phyloP scores from a whole-genome alignment of 2,113 vertebrate species.

The Passer domesticus region DNA sequence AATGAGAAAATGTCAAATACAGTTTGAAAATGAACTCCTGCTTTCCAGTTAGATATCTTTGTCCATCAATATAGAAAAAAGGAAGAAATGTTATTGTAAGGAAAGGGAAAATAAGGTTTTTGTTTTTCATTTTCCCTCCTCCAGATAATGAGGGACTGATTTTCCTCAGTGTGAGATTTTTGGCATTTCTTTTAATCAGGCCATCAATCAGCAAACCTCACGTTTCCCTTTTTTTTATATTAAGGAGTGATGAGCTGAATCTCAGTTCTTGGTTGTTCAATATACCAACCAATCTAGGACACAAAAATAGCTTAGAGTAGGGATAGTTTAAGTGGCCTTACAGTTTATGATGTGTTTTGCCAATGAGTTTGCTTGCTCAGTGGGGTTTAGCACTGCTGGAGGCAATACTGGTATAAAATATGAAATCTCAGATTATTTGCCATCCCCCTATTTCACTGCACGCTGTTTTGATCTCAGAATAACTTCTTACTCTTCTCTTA shows the following conservation, averaged over 20 bases:
- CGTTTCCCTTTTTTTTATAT: not conserved
- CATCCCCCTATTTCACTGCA: not conserved
- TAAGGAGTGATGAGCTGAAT: not conserved
- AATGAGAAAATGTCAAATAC: not conserved
- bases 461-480: conserved; percentile 30
- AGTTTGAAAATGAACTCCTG: not conserved
- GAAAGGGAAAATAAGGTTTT: not conserved
- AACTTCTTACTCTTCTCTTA: conserved; percentile 19
- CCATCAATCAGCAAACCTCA: not conserved
- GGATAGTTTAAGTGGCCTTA: conserved; percentile 28
- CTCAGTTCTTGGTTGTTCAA: not conserved
- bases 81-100: not conserved
- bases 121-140: not conserved
- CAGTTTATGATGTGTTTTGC: conserved; percentile 30
- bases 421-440: not conserved
- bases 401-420: conserved; percentile 26
- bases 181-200: not conserved
- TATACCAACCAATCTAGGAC: not conserved
- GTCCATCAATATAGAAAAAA: not conserved
- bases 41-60: not conserved
- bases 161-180: not conserved
- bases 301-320: conserved; percentile 28
- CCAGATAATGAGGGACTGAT: not conserved
- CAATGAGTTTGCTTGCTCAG: conserved; percentile 41
- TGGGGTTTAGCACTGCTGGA: conserved; percentile 14